These are phyloP conservation scores for Bothrops alternatus DNA, from an alignment of 2,797 vertebrate genomes.

Conservation along the genomic window DNA sequence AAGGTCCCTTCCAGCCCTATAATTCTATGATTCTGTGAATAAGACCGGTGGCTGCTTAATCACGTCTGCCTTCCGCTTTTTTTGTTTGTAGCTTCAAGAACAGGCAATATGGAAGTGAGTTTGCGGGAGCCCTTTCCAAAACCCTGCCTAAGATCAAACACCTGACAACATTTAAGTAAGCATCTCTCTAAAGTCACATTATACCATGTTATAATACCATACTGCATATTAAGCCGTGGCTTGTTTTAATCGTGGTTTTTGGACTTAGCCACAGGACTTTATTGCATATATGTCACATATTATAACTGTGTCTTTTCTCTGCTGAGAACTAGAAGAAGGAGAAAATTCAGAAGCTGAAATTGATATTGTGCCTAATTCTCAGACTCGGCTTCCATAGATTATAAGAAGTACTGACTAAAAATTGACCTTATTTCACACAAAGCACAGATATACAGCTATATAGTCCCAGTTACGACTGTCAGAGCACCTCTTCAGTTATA, in stretches of 20 bases:
- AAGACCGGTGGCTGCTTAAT: background rate
- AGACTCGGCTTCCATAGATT: no score
- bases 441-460: no score
- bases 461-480: no score
- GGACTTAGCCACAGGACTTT: background rate
- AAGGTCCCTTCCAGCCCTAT: background rate
- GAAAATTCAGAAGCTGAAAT: background rate
- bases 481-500: no score
- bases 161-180: conserved; percentile 83
- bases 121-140: conserved; percentile 81
- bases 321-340: background rate
- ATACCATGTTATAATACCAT: background rate
- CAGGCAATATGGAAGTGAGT: conserved; percentile 80
- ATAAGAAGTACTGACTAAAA: no score
- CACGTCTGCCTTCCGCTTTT: background rate
- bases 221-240: background rate
- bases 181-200: background rate
- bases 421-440: no score
- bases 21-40: background rate
- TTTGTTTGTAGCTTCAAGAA: conserved; percentile 79
- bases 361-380: background rate
- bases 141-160: conserved; percentile 70
- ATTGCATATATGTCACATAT: background rate
- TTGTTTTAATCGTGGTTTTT: background rate
- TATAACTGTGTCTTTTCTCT: background rate